A percentile compares a stretch with the other conserved stretches of the same genome.
phyloP scores from a whole-genome alignment of 2,113 vertebrate genomes.

The Gallinago paraguaiae region DNA sequence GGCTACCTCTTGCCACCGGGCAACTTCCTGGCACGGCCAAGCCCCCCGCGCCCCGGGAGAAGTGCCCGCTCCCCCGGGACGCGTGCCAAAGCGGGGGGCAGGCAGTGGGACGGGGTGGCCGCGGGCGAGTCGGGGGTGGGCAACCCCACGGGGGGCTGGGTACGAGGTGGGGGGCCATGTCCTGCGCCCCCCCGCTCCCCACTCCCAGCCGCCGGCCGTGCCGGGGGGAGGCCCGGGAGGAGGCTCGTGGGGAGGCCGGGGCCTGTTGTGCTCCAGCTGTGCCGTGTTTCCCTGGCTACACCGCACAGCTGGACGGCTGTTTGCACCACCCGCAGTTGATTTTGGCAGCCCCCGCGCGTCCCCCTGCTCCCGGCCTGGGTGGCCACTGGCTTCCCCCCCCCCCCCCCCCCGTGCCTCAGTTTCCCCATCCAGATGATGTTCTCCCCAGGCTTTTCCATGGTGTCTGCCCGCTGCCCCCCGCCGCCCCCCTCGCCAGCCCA shows the following conservation, averaged over 20 bases:
- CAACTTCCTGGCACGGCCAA: not conserved
- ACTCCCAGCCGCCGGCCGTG: not conserved
- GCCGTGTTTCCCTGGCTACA: constrained; percentile 67
- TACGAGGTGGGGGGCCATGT: accelerated
- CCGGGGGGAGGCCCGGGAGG: not conserved
- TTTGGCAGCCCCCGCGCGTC: constrained; percentile 35
- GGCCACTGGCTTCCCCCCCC: not conserved
- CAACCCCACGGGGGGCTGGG: not conserved
- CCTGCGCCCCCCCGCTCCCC: not conserved
- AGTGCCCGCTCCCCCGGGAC: accelerated
- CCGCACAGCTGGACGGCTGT: constrained; percentile 61
- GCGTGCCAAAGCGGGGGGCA: accelerated
- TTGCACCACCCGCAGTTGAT: constrained; percentile 58
- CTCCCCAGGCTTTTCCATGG: not conserved
- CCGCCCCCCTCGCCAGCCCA: not conserved
- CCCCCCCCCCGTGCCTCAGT: constrained; percentile 17
- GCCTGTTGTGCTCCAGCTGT: constrained; percentile 62
- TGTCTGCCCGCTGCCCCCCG: not conserved
- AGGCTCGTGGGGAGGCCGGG: constrained; percentile 26
- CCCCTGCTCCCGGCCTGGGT: not conserved
- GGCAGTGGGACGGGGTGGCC: not conserved
- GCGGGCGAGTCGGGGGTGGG: accelerated
- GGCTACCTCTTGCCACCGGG: not conserved
- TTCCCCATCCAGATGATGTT: not conserved
- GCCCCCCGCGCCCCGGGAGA: accelerated